A percentile compares a stretch with the other conserved stretches of the same genome.
These are phyloP conservation scores for Dendrocincla tyrannina DNA, from an alignment of 2,797 vertebrate genomes.

Conservation along the genomic window DNA sequence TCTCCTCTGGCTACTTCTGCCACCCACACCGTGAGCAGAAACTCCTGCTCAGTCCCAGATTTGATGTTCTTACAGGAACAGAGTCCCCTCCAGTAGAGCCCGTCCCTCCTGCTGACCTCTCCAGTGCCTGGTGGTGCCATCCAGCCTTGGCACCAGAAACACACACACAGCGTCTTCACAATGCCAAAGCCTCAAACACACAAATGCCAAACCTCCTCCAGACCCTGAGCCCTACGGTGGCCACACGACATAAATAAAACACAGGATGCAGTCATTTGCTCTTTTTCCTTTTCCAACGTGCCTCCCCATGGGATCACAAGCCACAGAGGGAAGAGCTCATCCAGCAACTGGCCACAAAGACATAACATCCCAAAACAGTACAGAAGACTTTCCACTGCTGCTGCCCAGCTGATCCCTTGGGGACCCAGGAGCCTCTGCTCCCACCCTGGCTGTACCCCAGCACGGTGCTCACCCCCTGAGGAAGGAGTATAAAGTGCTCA, in stretches of 20 bases:
- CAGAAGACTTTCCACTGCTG: not conserved
- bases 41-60: fast-evolving
- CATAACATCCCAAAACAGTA: not conserved
- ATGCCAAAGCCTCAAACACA: not conserved
- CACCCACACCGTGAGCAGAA: not conserved
- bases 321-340: not conserved
- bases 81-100: not conserved
- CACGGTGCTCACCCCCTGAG: not conserved
- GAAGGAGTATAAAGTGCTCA: slow-evolving; percentile 37
- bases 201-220: not conserved
- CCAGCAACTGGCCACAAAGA: not conserved
- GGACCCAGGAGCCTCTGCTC: not conserved
- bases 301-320: not conserved
- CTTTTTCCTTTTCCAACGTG: not conserved
- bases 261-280: not conserved
- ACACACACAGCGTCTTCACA: not conserved
- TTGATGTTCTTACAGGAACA: not conserved
- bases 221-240: not conserved
- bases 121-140: not conserved
- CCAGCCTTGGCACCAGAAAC: not conserved
- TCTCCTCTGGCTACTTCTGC: not conserved
- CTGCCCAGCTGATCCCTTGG: not conserved
- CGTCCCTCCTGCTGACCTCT: not conserved
- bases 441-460: not conserved
- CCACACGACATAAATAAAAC: not conserved